phyloP scores from a whole-genome alignment of 2,888 invertebrate genomes.

The Aradus depressus region DNA sequence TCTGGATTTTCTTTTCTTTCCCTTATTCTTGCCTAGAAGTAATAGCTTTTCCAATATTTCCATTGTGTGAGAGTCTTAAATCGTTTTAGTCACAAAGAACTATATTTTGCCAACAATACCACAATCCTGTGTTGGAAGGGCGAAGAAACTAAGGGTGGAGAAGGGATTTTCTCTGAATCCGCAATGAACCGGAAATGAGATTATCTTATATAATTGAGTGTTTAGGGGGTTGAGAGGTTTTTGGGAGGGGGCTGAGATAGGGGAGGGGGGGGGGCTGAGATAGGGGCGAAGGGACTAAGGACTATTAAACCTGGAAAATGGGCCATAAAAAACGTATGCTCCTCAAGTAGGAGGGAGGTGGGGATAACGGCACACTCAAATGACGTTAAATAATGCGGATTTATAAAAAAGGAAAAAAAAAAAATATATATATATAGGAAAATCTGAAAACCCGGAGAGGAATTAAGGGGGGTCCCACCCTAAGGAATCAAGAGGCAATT shows the following conservation, averaged over 20 bases:
- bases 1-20: too few relatives aligned
- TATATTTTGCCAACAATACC: too few relatives aligned
- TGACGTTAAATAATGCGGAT: conserved; percentile 19
- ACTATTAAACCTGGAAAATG: conserved; percentile 24
- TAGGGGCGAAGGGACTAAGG: conserved; percentile 19
- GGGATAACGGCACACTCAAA: conserved; percentile 24
- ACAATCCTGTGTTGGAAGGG: too few relatives aligned
- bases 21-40: too few relatives aligned
- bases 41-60: too few relatives aligned
- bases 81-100: too few relatives aligned
- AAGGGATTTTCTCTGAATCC: conserved; percentile 15
- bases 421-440: conserved; percentile 13
- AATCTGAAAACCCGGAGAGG: conserved; percentile 15
- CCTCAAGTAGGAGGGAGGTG: conserved; percentile 25
- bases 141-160: too few relatives aligned
- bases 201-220: conserved; percentile 23
- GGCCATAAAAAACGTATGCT: conserved; percentile 29
- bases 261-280: conserved; percentile 11
- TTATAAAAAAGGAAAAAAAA: conserved; percentile 15
- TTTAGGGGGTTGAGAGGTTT: too few relatives aligned
- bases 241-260: conserved; percentile 13
- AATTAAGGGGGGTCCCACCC: conserved; percentile 17
- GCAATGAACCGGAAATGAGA: conserved; percentile 22
- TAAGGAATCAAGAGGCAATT: conserved; percentile 20
- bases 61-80: too few relatives aligned